Evolutionary conservation across 2,113 vertebrate genomes (phyloP), one percentile per base, ranked within the genome.

Genomic region (Beaufortia kweichowensis): DNA sequence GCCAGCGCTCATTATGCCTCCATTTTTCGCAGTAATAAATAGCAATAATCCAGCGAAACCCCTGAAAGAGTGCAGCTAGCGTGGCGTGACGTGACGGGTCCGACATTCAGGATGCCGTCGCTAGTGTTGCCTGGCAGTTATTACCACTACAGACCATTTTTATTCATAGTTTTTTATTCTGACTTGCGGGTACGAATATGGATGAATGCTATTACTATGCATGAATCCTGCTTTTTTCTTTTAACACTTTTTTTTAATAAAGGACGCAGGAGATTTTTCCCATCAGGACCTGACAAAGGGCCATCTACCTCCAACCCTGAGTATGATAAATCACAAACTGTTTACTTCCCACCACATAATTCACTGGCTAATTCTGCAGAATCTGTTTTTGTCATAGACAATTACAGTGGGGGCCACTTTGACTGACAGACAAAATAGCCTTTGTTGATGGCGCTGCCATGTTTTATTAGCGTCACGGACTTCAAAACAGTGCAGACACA

Each of bases 391-490:
- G 91, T 92, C 91, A 88, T 86, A 86, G 88, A 90, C 90, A 90
- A 93, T 92, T 93, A 92, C 88, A 88, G 86, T 64, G 63, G 83
- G 82, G 80, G 86, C 82, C 82, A 83, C 85, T 84, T 81, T 92
- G 92, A 92, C 86, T 92, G 92, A 88, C 91, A 92, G 90, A 90
- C 88, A 92, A 91, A 93, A 92, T 91, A 90, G 91, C 89, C 88
- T 90, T 90, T 92, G 91, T 93, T 93, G 91, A 93, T 91, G 89
- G 90, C 87, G 86, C 89, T 90, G 92, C 91, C 92, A 92, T 91
- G 91, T 93, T 92, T 90, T 86, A 91, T 93, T 89, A 90, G 83
- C 70, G 83, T 91, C 90, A 89, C 79, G 85, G 72, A 84, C 86
- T 87, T 87, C 88, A 88, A 90, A 92, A 90, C 90, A 88, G 88